Conservation (phyloP, 1,140 invertebrate genomes). For the Drosophila neocordata region DNA sequence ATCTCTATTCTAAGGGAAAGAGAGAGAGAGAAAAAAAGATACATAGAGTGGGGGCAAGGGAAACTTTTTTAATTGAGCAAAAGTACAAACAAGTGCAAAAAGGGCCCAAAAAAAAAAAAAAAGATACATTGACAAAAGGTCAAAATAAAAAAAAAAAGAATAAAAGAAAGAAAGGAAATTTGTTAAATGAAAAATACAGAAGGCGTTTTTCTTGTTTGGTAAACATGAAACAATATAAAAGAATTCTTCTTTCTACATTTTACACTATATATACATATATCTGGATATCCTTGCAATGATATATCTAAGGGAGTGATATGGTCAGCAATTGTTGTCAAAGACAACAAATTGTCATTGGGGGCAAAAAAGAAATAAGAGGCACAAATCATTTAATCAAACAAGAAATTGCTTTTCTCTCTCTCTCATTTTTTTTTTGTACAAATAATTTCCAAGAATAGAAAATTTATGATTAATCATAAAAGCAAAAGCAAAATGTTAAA, state of each 20-base stretch:
- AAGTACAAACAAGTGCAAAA: slow-evolving; percentile 81
- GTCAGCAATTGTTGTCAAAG: slow-evolving; percentile 42
- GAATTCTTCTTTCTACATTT: too few species aligned
- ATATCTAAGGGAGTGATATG: slow-evolving; percentile 22
- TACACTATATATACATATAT: slow-evolving; percentile 7
- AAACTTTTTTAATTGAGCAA: slow-evolving; percentile 74
- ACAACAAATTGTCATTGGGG: not conserved
- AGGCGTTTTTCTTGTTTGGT: slow-evolving; percentile 71
- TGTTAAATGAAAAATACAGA: slow-evolving; percentile 10
- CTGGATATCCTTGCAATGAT: too few species aligned
- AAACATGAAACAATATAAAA: slow-evolving; percentile 44
- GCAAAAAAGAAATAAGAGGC: slow-evolving; percentile 23
- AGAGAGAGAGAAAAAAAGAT: slow-evolving; percentile 40
- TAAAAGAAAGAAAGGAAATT: slow-evolving; percentile 3
- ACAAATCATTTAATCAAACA: slow-evolving; percentile 67
- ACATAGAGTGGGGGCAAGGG: slow-evolving; percentile 14
- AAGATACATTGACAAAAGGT: slow-evolving; percentile 1
- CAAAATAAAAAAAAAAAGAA: slow-evolving; percentile 10
- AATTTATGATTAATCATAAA: slow-evolving; percentile 20
- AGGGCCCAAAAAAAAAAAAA: slow-evolving; percentile 27
- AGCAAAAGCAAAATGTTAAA: not conserved
- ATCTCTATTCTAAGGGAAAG: too few species aligned
- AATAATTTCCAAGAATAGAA: slow-evolving; percentile 9
- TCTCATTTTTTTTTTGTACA: not conserved
- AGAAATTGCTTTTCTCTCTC: not conserved